Percentiles rank a stretch among this genome's conserved stretches.
These are phyloP conservation scores for Datnioides undecimradiatus DNA, from an alignment of 2,113 vertebrate species.

Conservation along the genomic window DNA sequence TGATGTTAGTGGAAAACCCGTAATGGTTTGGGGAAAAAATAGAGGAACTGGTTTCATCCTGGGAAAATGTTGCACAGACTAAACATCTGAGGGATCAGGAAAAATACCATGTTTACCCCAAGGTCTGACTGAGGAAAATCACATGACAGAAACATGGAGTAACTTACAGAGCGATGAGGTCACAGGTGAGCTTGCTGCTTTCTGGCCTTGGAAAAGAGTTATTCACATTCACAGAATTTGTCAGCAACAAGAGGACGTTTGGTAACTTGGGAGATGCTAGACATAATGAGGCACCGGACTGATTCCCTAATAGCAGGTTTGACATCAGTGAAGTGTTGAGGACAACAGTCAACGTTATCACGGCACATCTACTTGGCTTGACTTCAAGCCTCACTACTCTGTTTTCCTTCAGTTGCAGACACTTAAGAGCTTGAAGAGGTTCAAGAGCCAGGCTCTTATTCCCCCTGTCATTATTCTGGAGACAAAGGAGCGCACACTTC, in stretches of 20 bases:
- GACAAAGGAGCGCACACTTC: constrained; percentile 58
- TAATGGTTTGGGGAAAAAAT: not conserved
- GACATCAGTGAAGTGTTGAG: constrained; percentile 31
- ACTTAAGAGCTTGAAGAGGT: constrained; percentile 57
- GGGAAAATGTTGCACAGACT: not conserved
- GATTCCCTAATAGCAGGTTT: not conserved
- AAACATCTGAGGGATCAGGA: not conserved
- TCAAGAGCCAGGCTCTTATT: constrained; percentile 62
- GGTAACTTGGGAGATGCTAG: not conserved
- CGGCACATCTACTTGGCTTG: constrained; percentile 23
- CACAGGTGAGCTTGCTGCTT: not conserved
- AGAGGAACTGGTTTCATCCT: not conserved
- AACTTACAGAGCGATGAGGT: not conserved
- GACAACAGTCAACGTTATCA: constrained; percentile 31
- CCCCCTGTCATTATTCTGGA: constrained; percentile 55
- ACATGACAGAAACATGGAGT: not conserved
- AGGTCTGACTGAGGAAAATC: not conserved
- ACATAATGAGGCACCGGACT: not conserved
- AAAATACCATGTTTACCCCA: not conserved
- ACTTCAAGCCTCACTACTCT: constrained; percentile 37
- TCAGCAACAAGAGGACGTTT: not conserved
- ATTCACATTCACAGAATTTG: too few species aligned
- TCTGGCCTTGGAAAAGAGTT: not conserved
- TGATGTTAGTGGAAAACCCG: not conserved
- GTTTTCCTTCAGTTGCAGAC: constrained; percentile 48